Conservation (phyloP, 2,888 invertebrate genomes). For the Protonemura montana region DNA sequence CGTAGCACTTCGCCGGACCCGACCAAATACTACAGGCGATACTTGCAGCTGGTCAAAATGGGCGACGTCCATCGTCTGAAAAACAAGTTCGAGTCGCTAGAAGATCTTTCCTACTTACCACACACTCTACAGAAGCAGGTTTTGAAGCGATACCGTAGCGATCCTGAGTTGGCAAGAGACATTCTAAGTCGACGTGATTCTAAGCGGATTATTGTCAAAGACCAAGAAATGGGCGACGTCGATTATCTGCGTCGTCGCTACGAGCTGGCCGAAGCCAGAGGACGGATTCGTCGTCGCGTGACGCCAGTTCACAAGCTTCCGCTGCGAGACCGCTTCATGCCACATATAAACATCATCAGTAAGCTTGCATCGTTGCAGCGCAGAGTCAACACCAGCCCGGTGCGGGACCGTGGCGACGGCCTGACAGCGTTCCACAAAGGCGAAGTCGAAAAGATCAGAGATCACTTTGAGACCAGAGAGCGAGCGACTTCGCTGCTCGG, state of each 20-base stretch:
- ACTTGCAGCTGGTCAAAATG: slow-evolving; percentile 74
- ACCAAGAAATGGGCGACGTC: slow-evolving; percentile 67
- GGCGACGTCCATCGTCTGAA: slow-evolving; percentile 82
- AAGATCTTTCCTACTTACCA: slow-evolving; percentile 58
- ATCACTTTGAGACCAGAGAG: slow-evolving; percentile 69
- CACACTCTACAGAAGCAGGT: slow-evolving; percentile 55
- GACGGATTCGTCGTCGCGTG: slow-evolving; percentile 61
- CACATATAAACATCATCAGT: slow-evolving; percentile 89
- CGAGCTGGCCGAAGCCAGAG: slow-evolving; percentile 62
- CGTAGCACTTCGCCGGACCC: slow-evolving; percentile 78
- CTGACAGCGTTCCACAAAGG: slow-evolving; percentile 62
- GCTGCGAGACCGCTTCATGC: slow-evolving; percentile 79
- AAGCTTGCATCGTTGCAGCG: slow-evolving; percentile 75
- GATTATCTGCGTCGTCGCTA: slow-evolving; percentile 69
- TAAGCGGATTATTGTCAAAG: slow-evolving; percentile 60
- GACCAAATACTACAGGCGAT: slow-evolving; percentile 73
- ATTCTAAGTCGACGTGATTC: slow-evolving; percentile 63
- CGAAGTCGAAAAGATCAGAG: slow-evolving; percentile 76
- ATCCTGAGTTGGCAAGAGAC: slow-evolving; percentile 76
- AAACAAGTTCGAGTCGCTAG: slow-evolving; percentile 77
- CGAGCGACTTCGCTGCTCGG: slow-evolving; percentile 72
- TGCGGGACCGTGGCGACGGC: slow-evolving; percentile 51
- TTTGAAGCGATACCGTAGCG: slow-evolving; percentile 73
- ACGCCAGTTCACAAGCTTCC: slow-evolving; percentile 73
- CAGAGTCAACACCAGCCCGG: slow-evolving; percentile 52